A percentile compares a stretch with the other conserved stretches of the same genome.
Conservation (phyloP, 2,888 invertebrate species). For the Rambutsinella grinnellia region DNA sequence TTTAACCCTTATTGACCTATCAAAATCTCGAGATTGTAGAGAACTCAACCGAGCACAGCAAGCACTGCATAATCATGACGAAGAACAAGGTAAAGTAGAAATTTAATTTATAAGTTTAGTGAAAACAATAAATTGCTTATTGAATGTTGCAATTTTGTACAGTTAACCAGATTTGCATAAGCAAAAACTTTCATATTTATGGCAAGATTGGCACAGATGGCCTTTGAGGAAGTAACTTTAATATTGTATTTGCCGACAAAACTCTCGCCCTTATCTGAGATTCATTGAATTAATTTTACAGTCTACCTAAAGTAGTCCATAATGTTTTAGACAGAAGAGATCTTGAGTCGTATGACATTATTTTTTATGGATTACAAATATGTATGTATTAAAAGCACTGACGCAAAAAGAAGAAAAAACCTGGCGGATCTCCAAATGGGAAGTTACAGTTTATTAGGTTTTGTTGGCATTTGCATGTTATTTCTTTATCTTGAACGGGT, state of each 20-base stretch:
- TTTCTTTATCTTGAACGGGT: slow-evolving; percentile 9
- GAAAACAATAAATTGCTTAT: too few relatives aligned
- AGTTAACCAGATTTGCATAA: too few relatives aligned
- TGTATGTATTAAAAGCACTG: slow-evolving; percentile 23
- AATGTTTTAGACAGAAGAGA: neutral
- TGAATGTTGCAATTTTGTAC: too few relatives aligned
- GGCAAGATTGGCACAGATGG: neutral
- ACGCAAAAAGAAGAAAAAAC: slow-evolving; percentile 18
- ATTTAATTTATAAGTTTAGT: too few relatives aligned
- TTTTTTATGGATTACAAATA: slow-evolving; percentile 16
- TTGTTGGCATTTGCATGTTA: slow-evolving; percentile 40
- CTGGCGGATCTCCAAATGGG: slow-evolving; percentile 47
- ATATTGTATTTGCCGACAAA: too few relatives aligned
- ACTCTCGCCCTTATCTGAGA: too few relatives aligned
- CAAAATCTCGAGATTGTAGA: neutral
- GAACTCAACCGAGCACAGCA: neutral
- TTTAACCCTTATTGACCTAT: neutral
- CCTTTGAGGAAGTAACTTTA: too few relatives aligned
- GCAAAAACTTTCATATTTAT: too few relatives aligned
- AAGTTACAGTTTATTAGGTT: slow-evolving; percentile 46
- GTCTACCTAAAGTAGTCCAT: too few relatives aligned
- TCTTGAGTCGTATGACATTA: neutral
- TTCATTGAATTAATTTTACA: neutral
- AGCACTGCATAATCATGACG: slow-evolving; percentile 31
- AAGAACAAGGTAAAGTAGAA: slow-evolving; percentile 37